Evolutionary conservation across 2,888 invertebrate species (phyloP), one percentile per base, ranked within the genome.

Genomic region (Gandaritis pyraliata): DNA sequence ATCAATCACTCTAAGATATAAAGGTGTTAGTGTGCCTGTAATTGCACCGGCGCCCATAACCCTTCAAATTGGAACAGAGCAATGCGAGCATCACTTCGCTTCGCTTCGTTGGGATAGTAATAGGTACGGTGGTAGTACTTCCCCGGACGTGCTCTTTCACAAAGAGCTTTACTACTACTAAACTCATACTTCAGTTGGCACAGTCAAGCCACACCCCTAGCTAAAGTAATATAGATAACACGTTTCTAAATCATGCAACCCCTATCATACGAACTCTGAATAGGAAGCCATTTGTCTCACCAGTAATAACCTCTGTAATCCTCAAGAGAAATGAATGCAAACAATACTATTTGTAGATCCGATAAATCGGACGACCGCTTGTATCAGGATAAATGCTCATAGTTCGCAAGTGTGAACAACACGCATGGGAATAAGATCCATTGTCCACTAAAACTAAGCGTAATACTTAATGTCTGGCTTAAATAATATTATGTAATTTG

Each of bases 281-380:
- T 43, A 45, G 52, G 30, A 62, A 47, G 33, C 53, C 54, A 43
- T 54, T 59, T 64, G 51, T 59, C 46, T 52, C 38, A 11, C 41
- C 61, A 61, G 61, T 68, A 66, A 63, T 65, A 62, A 66, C 59
- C 43, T 54, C 50, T 18, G 49, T 30, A 51, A 67, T 61, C 54
- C 70, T 71, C 72, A 56, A 38, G 71, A 70, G 76, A 68, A 71
- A 72, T 70, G 73, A 65, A 72, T 73, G 70, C 72, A 71, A 70
- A 71, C 68, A 73, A 66, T 53, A 58, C 65, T 69, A 73, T 70
- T 68, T 65, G 65, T 61, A 61, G 64, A 64, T 63, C 53, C 68
- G 60, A 72, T 72, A 76, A 75, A 71, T 69, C 65, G 69, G 55
- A 57, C 36, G 53, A 64, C 68, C 68, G 70, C 70, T 64, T 67